Base-by-base conservation (phyloP, 2,888 invertebrate species). In the Drosophila crucigera region DNA sequence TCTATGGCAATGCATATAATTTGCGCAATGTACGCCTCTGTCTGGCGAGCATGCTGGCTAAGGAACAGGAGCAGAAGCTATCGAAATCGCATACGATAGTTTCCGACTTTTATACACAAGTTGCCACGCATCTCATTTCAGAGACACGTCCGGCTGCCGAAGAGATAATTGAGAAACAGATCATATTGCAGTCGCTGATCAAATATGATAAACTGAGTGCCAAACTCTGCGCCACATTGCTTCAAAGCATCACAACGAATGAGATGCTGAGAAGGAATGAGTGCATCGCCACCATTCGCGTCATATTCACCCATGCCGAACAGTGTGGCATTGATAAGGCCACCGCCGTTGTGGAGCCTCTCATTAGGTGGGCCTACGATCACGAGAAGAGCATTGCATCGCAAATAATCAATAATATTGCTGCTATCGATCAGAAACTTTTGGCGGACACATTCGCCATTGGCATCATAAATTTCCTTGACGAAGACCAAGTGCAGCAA, bases 391-490 rank as follows among this genome's bases (percentile, higher is more conserved):
- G 75, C 59, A 80, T 75, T 54, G 90, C 87, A 1, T 81, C 85
- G 11, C 91, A 83, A 49, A 80, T 91, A 28, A 80, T 92, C 33
- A 68, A 91, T 22, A 89, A 92, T 58, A 90, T 92, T 41, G 88
- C 82, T 7, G 84, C 90, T 0, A 76, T 92, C 33, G 85, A 91
- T 69, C 69, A 82, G 4, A 56, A 74, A 19, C 71, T 92, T 4
- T 70, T 92, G 47, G 91, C 92, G 0, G 92, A 93, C 53, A 92
- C 92, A 0, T 86, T 90, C 69, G 86, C 89, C 11, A 85, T 93
- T 68, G 84, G 91, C 33, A 92, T 92, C 14, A 92, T 92, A 22
- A 93, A 92, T 70, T 93, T 92, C 39, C 68, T 92, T 4, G 84
- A 92, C 41, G 83, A 86, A 11, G 28, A 66, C 10, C 79, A 79